A percentile compares a stretch with the other conserved stretches of the same genome.
phyloP scores from a whole-genome alignment of 2,888 invertebrate genomes.

The Pyralis farinalis region DNA sequence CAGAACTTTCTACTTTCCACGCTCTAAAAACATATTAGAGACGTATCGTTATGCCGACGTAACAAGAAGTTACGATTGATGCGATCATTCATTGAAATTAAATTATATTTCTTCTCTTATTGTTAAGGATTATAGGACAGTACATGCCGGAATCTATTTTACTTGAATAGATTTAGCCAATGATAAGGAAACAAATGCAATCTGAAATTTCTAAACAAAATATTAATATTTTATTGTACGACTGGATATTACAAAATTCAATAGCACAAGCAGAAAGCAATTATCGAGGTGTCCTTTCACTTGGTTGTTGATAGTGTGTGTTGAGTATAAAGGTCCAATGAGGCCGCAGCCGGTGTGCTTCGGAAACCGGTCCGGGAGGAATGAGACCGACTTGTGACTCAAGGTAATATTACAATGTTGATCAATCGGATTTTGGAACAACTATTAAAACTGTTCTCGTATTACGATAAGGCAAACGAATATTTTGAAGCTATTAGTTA shows the following conservation, averaged over 20 bases:
- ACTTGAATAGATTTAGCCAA: no score
- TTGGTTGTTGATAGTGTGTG: conserved; percentile 51
- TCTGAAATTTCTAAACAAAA: conserved; percentile 2
- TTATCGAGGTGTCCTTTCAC: conserved; percentile 76
- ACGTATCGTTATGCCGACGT: conserved; percentile 52
- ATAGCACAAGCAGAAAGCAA: conserved; percentile 59
- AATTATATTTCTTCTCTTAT: neutral
- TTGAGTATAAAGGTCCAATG: conserved; percentile 43
- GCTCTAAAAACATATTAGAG: conserved; percentile 78
- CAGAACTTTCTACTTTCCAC: conserved; percentile 78
- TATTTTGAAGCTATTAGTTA: no score
- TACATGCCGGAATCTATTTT: no score
- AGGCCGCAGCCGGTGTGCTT: conserved; percentile 64
- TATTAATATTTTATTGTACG: conserved; percentile 39
- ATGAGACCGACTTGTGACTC: conserved; percentile 68
- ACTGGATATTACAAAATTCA: conserved; percentile 54
- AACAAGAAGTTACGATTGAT: conserved; percentile 52
- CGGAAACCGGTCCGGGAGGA: conserved; percentile 70
- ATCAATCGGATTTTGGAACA: conserved; percentile 72
- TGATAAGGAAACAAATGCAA: neutral
- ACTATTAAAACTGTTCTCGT: conserved; percentile 49
- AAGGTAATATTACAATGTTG: conserved; percentile 71
- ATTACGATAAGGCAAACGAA: conserved; percentile 26
- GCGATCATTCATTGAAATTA: neutral
- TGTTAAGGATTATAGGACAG: no score